Base-by-base conservation (phyloP, 2,113 vertebrate genomes). In the Xiphophorus hellerii region DNA sequence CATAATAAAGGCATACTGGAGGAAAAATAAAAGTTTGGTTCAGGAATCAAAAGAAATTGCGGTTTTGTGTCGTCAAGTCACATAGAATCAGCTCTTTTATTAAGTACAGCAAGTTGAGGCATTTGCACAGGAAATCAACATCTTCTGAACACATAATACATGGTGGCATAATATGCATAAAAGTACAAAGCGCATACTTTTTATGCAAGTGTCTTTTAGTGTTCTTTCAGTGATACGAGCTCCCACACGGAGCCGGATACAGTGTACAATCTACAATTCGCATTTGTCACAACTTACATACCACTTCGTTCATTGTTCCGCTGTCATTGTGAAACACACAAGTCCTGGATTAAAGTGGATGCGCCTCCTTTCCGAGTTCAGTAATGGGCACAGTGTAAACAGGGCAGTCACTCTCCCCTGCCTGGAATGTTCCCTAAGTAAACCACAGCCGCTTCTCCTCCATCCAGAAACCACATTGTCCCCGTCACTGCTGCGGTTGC, bases 21-120 rank as follows among this genome's bases (percentile, higher is more conserved):
- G 64, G 69, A 74, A 69, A 72, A 68, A 8, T 71, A 42, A 4
- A 0, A 4, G 39, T 17, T 76, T 29, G 62, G 29, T 65, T 44
- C 28, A 25, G 3, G n/a, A 37, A 37, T 69, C 74, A 30, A 5
- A 62, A 78, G 28, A 73, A 85, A 74, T 48, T 74, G 68, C 33
- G 69, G 61, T 75, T 70, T 31, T 63, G 30, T 11, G 5, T 74
- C 70, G 62, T 91, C 80, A 77, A 76, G 93, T 96, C 92, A 93
- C 92, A 95, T 94, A 93, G 92, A 95, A 94, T 78, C 90, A 94
- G 94, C 89, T 96, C 94, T 93, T 97, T 97, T 95, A 96, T 95
- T 95, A 93, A 86, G 90, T 96, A 96, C 94, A 95, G 94, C 94
- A 95, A 96, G 90, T 92, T 94, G 93, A 96, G 94, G 94, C 95